Evolutionary conservation across 2,797 vertebrate species (phyloP), one percentile per base, ranked within the genome.

Genomic region (Pangasius krempfi): DNA sequence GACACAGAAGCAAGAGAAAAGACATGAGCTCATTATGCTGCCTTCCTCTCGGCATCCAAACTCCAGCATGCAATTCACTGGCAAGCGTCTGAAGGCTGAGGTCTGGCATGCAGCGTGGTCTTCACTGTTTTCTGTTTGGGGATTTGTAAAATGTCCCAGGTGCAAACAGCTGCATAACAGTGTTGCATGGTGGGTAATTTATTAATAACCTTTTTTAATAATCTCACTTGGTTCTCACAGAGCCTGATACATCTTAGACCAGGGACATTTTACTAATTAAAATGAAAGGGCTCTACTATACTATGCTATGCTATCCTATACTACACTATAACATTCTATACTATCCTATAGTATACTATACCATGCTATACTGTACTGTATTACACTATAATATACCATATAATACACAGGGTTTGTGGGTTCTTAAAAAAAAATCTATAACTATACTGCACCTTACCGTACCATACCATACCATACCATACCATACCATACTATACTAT

Each of bases 1-100:
- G 83, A 87, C 83, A 81, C 70, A 25, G 60, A 87, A 56, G 47
- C 58, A 60, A 87, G 54, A 87, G 54, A 60, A 84, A 84, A 81
- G 68, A 79, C 56, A 47, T 40, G 16, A 52, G 44, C 62, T 80
- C 25, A 75, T 90, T 83, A 62, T 54, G n/a, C 37, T 20, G 12
- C 85, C 80, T n/a, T 50, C 85, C 85, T 78, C 70, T 47, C 22
- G 27, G 47, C 44, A 78, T 54, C 70, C 70, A 52, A 76, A 89
- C 76, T 52, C 79, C 56, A 25, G 50, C 33, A 10, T 62, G 50
- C 37, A 83, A 75, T 89, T 85, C 86, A 56, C 78, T 9, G 7
- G 8, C 10, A 4, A 80, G 73, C 7, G 25, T 64, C 85, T 83
- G 75, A 30, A 40, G 75, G 13, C 33, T n/a, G 80, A 27, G n/a